Evolutionary conservation across 2,888 invertebrate species (phyloP).

Genomic region (Leptogaster cylindrica): DNA sequence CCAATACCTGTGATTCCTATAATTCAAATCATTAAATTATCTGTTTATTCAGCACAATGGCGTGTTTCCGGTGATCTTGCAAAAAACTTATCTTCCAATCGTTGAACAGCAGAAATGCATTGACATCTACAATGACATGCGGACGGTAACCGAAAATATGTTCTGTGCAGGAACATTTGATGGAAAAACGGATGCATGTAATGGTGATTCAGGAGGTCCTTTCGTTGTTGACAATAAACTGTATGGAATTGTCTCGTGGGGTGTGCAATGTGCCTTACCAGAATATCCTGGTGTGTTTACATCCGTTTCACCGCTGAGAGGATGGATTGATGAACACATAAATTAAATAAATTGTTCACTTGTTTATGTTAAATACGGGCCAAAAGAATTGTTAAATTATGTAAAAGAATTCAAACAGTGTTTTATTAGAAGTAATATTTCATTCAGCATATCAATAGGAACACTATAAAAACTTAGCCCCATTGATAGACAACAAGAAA

Average conservation of each 20-base stretch:
- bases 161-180: constrained; percentile 44
- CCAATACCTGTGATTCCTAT: too few relatives aligned
- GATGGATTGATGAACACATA: constrained; percentile 43
- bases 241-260: constrained; percentile 44
- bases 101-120: constrained; percentile 23
- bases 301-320: constrained; percentile 1
- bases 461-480: too few relatives aligned
- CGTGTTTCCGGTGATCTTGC: constrained; percentile 25
- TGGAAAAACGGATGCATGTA: constrained; percentile 44
- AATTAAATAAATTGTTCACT: constrained; percentile 4
- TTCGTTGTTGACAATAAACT: constrained; percentile 34
- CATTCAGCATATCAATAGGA: too few relatives aligned
- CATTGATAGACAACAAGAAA: too few relatives aligned
- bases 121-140: constrained; percentile 14
- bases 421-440: too few relatives aligned
- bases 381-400: too few relatives aligned
- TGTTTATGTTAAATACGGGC: too few relatives aligned
- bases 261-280: constrained; percentile 40
- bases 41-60: constrained; percentile 25
- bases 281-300: constrained; percentile 44
- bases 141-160: constrained; percentile 38
- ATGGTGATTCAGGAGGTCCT: constrained; percentile 47
- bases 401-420: too few relatives aligned
- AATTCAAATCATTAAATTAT: neutral
- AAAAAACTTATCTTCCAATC: constrained; percentile 36